These are phyloP conservation scores for Hydractinia echinata DNA, from an alignment of 30 jellyfish, hydroid and myxozoan genomes.

Conservation along the genomic window DNA sequence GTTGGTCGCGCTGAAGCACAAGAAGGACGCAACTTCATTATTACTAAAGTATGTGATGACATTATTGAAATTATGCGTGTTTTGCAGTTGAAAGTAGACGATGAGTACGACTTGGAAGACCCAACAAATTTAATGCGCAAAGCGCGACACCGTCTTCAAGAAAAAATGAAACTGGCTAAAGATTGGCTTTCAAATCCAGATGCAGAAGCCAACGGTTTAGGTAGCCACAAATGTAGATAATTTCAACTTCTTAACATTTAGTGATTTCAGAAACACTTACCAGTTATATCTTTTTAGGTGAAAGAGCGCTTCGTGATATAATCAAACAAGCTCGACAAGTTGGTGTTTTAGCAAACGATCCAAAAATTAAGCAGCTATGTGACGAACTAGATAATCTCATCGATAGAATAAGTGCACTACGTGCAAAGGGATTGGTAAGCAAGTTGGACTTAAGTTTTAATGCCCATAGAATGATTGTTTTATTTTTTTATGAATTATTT, in stretches of 20 bases:
- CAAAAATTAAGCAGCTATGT: slow-evolving; percentile 61
- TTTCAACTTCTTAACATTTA: not conserved
- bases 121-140: slow-evolving; percentile 88
- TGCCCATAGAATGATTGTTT: no score
- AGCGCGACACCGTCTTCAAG: slow-evolving; percentile 77
- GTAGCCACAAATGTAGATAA: slow-evolving; percentile 37
- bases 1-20: slow-evolving; percentile 94
- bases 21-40: slow-evolving; percentile 71
- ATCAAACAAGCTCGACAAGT: slow-evolving; percentile 81
- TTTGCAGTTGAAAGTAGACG: slow-evolving; percentile 88
- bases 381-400: slow-evolving; percentile 68
- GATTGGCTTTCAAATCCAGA: slow-evolving; percentile 92
- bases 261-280: not conserved
- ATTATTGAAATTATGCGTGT: slow-evolving; percentile 92
- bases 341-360: slow-evolving; percentile 75
- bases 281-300: slow-evolving; percentile 49
- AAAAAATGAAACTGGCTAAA: slow-evolving; percentile 76
- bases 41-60: slow-evolving; percentile 82
- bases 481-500: no score
- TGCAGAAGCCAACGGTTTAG: slow-evolving; percentile 93
- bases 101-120: slow-evolving; percentile 94
- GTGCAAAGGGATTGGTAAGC: slow-evolving; percentile 91
- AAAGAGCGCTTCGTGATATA: slow-evolving; percentile 83
- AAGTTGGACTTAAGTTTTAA: not conserved
- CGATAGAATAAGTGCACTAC: slow-evolving; percentile 60